phyloP scores from a whole-genome alignment of 2,113 vertebrate genomes.

The Nipponia nippon region DNA sequence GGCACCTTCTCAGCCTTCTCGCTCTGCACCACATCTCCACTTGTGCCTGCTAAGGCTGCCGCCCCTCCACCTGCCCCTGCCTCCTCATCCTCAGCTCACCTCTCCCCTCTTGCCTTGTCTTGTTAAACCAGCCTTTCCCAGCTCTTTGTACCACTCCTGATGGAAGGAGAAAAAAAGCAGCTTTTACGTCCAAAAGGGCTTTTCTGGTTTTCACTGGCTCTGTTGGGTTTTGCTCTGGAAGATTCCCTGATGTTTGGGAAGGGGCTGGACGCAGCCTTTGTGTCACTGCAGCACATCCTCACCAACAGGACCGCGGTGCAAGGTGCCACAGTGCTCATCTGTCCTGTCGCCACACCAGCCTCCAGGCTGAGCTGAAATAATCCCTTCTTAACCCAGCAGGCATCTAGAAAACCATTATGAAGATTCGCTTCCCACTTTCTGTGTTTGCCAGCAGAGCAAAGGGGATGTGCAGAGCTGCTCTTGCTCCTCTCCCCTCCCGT shows the following conservation, averaged over 20 bases:
- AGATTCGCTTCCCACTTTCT: not conserved
- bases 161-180: not conserved
- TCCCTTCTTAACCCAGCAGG: not conserved
- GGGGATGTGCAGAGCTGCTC: rapidly evolving
- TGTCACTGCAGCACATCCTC: not conserved
- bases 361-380: not conserved
- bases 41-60: not conserved
- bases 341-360: not conserved
- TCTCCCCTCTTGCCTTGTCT: not conserved
- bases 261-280: not conserved
- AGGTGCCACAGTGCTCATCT: not conserved
- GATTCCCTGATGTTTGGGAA: not conserved
- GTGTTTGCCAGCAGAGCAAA: not conserved
- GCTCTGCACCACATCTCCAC: not conserved
- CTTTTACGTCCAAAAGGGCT: not conserved
- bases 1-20: not conserved
- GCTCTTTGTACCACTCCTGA: rapidly evolving
- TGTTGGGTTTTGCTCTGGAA: not conserved
- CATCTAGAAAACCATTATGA: not conserved
- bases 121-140: not conserved
- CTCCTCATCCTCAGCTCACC: not conserved
- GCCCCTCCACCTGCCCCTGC: rapidly evolving
- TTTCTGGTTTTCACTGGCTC: not conserved
- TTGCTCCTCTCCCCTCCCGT: not conserved
- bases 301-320: rapidly evolving